A percentile compares a stretch with the other conserved stretches of the same genome.
Conservation (phyloP, 2,113 vertebrate genomes). For the Nothocercus julius region DNA sequence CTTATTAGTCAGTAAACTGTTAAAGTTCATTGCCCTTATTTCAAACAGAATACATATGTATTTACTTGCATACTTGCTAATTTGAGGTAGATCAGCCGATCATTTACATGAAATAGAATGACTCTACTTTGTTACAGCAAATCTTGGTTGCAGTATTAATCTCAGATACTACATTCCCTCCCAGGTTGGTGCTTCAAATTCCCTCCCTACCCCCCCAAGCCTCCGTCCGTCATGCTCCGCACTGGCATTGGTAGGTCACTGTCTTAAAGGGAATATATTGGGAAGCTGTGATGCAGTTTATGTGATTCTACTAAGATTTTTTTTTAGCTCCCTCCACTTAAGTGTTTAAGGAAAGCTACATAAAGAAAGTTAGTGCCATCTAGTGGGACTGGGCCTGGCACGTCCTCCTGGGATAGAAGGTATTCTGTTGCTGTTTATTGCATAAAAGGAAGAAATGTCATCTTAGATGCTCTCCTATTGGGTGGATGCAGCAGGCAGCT, state of each 20-base stretch:
- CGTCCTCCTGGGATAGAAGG: constrained; percentile 52
- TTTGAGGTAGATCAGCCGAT: constrained; percentile 11
- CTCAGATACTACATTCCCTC: constrained; percentile 65
- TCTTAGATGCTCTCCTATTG: constrained; percentile 58
- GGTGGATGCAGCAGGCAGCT: constrained; percentile 34
- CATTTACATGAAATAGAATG: constrained; percentile 46
- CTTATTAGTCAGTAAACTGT: background rate
- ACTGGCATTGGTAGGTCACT: constrained; percentile 57
- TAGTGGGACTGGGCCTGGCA: constrained; percentile 66
- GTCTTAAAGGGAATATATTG: constrained; percentile 60
- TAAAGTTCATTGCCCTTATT: background rate
- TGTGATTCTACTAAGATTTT: constrained; percentile 27
- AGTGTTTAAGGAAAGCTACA: constrained; percentile 17
- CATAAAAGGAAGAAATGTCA: constrained; percentile 74
- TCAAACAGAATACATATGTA: background rate
- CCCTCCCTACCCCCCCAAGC: constrained; percentile 67
- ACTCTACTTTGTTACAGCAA: constrained; percentile 61
- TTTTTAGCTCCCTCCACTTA: constrained; percentile 20
- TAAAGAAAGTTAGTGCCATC: constrained; percentile 71
- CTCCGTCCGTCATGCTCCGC: constrained; percentile 65
- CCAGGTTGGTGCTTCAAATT: constrained; percentile 70
- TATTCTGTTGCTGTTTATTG: constrained; percentile 55
- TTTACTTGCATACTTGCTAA: constrained; percentile 33
- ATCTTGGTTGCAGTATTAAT: constrained; percentile 66
- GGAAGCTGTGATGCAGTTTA: constrained; percentile 53